Evolutionary conservation across 2,797 vertebrate species (phyloP), one percentile per base, ranked within the genome.

Genomic region (Manis crassicaudata): DNA sequence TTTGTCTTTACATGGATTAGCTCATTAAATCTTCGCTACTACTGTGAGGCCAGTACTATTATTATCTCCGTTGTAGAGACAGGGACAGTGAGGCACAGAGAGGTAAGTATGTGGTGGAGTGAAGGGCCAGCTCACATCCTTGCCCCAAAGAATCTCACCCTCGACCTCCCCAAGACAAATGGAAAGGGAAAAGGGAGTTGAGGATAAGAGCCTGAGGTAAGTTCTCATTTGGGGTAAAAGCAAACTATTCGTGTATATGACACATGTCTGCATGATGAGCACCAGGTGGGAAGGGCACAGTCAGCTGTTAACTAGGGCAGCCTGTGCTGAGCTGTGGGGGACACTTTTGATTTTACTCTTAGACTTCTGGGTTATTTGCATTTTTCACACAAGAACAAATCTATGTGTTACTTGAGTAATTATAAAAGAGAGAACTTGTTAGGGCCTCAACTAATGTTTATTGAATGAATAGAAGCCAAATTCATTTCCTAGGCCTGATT

Each of bases 341-440:
- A 32, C 56, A 56, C 83, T 88, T 95, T 32, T 46, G 37, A 17
- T 93, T 79, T 72, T n/a, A 46, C 11, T 65, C 40, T 65, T 32
- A 43, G 13, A 46, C 11, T 80, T 82, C 65, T 63, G 76, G 70
- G 56, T 68, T 77, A 76, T 81, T 43, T 90, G 67, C 87, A 82
- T 87, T 94, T 96, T 89, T 89, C 62, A 25, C 67, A 76, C n/a
- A 58, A 92, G 60, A 90, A 63, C 12, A 52, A 65, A 93, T 46
- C 73, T 75, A 65, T 10, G 43, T 76, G 32, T 35, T 56, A 37
- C 37, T 54, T 63, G 70, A 92, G 35, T 54, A 77, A 87, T 79
- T 76, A 29, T 37, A 96, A 89, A 81, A 35, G 23, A 79, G 43
- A 81, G 17, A 65, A 94, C 58, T 32, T 67, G 32, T 79, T 82